phyloP scores from a whole-genome alignment of 2,888 invertebrate species.

The Zootermopsis nevadensis region DNA sequence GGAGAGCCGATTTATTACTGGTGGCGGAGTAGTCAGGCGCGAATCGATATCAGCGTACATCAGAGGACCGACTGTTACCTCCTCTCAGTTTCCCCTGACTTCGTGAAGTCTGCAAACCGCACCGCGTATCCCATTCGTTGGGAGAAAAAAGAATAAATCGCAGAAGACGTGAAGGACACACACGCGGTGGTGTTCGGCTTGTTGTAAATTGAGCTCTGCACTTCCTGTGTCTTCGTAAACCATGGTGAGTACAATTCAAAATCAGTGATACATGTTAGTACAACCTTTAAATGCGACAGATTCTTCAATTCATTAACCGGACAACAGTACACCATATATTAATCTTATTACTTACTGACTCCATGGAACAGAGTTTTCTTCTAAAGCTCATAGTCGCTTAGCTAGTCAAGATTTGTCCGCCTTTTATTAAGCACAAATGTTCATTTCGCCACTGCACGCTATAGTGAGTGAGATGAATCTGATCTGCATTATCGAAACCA shows the following conservation, averaged over 20 bases:
- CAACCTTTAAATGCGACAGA: too few relatives aligned
- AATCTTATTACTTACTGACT: too few relatives aligned
- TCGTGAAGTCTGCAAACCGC: slow-evolving; percentile 21
- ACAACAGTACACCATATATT: too few relatives aligned
- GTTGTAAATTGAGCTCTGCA: background rate
- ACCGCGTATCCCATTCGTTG: background rate
- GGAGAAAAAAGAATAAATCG: background rate
- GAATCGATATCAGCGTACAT: slow-evolving; percentile 30
- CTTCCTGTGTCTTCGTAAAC: background rate
- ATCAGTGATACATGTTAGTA: too few relatives aligned
- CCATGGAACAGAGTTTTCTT: too few relatives aligned
- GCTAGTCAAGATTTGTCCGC: too few relatives aligned
- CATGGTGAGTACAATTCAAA: background rate
- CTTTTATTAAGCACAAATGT: too few relatives aligned
- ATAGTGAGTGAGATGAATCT: too few relatives aligned
- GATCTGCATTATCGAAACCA: too few relatives aligned
- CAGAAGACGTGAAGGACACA: background rate
- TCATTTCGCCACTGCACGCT: too few relatives aligned
- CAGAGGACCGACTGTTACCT: slow-evolving; percentile 12
- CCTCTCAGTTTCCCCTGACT: slow-evolving; percentile 41
- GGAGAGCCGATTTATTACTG: slow-evolving; percentile 6
- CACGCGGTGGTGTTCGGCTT: background rate
- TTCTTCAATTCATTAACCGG: too few relatives aligned
- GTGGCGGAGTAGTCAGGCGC: slow-evolving; percentile 14
- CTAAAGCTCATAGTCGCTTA: too few relatives aligned